Conservation (phyloP, 1,140 invertebrate genomes). For the Tigriopus japonicus region DNA sequence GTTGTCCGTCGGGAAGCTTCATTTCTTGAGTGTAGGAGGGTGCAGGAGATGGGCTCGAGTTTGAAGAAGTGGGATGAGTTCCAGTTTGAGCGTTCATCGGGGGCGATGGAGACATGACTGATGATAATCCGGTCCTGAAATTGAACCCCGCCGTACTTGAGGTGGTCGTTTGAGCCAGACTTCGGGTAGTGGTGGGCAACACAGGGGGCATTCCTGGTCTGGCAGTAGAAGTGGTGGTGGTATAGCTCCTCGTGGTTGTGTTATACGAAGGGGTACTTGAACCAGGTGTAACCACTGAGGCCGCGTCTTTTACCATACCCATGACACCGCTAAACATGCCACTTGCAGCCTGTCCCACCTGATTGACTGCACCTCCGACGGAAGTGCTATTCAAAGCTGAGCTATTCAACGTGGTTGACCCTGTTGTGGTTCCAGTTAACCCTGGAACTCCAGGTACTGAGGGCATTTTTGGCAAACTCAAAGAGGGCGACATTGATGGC, state of each 20-base stretch:
- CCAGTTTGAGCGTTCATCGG: background rate
- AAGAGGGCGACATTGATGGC: slow-evolving; percentile 2
- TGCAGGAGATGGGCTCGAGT: background rate
- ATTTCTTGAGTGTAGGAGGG: background rate
- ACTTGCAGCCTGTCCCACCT: background rate
- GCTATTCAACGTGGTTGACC: background rate
- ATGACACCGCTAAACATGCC: background rate
- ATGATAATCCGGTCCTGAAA: too few relatives aligned
- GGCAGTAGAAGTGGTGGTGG: background rate
- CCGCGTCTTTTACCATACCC: slow-evolving; percentile 4
- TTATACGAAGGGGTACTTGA: background rate
- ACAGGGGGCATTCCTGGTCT: background rate
- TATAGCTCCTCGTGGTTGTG: background rate
- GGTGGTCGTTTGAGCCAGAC: background rate
- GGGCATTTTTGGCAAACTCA: slow-evolving; percentile 2
- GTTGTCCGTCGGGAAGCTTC: slow-evolving; percentile 23
- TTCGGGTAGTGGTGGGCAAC: background rate
- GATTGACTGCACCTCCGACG: too few relatives aligned
- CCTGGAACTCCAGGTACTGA: background rate
- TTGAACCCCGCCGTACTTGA: background rate
- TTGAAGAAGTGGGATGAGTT: background rate
- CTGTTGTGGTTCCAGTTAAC: background rate
- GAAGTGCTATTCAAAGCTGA: background rate
- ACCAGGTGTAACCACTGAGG: background rate
- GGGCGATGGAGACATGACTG: background rate